Percentiles rank a stretch among this genome's conserved stretches.
Conservation (phyloP, 1,140 invertebrate genomes). For the Panagrolaimus sp. region DNA sequence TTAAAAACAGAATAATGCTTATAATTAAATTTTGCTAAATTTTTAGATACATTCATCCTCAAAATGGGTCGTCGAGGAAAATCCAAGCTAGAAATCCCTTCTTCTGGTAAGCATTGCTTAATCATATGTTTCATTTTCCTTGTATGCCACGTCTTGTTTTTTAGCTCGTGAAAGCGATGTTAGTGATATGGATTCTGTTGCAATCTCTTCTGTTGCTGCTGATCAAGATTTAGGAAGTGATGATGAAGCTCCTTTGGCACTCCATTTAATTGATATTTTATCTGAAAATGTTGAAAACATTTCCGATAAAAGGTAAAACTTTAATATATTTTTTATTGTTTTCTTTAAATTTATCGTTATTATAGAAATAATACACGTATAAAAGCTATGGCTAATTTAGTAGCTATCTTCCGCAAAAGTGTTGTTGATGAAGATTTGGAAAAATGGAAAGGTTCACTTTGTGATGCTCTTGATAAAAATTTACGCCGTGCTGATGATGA, state of each 20-base stretch:
- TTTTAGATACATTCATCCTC: not conserved
- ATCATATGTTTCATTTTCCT: too few relatives aligned
- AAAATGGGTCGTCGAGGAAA: constrained; percentile 12
- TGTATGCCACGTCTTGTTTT: too few relatives aligned
- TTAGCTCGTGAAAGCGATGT: constrained; percentile 1
- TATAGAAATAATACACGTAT: not conserved
- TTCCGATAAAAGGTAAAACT: constrained; percentile 3
- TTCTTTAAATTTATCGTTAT: too few relatives aligned
- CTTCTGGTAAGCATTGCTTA: not conserved
- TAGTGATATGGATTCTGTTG: not conserved
- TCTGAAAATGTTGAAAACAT: not conserved
- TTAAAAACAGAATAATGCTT: too few relatives aligned
- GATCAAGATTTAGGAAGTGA: not conserved
- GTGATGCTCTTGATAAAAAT: constrained; percentile 1
- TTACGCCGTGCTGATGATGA: not conserved
- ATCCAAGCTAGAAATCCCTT: not conserved
- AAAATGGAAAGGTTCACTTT: not conserved
- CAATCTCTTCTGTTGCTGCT: not conserved
- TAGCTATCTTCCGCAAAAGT: not conserved
- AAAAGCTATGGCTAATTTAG: not conserved
- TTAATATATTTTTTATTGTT: not conserved
- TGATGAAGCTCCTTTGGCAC: not conserved
- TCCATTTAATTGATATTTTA: constrained; percentile 3
- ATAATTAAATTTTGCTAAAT: too few relatives aligned
- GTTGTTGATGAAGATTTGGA: not conserved